phyloP scores from a whole-genome alignment of 2,797 vertebrate species.

The Epinephelus malabaricus region DNA sequence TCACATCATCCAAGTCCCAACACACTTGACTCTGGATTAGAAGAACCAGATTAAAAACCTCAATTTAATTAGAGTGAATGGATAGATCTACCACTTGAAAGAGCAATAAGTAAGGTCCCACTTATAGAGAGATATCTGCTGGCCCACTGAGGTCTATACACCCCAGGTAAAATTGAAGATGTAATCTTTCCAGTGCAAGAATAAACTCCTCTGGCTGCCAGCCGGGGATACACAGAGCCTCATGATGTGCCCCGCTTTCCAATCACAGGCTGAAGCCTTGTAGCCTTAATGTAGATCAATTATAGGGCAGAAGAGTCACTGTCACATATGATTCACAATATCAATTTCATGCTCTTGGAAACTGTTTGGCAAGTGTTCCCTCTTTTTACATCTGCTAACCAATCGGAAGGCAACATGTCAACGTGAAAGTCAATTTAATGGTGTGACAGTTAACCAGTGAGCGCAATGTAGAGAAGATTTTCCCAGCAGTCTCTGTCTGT shows the following conservation, averaged over 20 bases:
- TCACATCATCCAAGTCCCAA: slow-evolving; percentile 88
- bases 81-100: slow-evolving; percentile 88
- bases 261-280: slow-evolving; percentile 77
- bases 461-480: slow-evolving; percentile 87
- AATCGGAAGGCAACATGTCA: slow-evolving; percentile 95
- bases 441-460: slow-evolving; percentile 97
- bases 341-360: slow-evolving; percentile 99
- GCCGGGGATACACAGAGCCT: slow-evolving; percentile 76
- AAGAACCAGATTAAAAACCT: slow-evolving; percentile 89
- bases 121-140: slow-evolving; percentile 86
- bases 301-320: slow-evolving; percentile 94
- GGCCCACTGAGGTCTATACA: slow-evolving; percentile 83
- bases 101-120: slow-evolving; percentile 88
- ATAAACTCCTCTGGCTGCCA: slow-evolving; percentile 81
- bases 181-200: slow-evolving; percentile 85
- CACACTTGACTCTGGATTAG: slow-evolving; percentile 89
- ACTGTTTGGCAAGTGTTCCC: slow-evolving; percentile 95
- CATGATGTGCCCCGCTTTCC: slow-evolving; percentile 78
- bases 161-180: slow-evolving; percentile 88
- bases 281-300: slow-evolving; percentile 95
- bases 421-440: slow-evolving; percentile 91
- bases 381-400: slow-evolving; percentile 99
- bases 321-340: slow-evolving; percentile 99
- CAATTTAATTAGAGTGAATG: slow-evolving; percentile 91
- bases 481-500: slow-evolving; percentile 91